Evolutionary conservation across 2,888 invertebrate genomes (phyloP).

Genomic region (Pristionchus maxplancki): DNA sequence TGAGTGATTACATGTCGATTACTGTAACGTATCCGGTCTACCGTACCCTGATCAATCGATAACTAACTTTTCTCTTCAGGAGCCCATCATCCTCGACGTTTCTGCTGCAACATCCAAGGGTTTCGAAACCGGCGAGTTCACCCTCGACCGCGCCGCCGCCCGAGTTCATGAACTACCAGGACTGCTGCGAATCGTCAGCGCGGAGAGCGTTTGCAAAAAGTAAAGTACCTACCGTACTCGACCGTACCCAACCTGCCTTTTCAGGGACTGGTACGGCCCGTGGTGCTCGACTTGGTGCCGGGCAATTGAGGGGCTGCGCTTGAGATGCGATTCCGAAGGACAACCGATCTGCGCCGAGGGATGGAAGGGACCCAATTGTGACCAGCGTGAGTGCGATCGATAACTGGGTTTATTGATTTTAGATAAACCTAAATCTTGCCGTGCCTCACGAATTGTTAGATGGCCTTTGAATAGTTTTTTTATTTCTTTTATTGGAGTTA

Average conservation of each 20-base stretch:
- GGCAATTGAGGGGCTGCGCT: not conserved
- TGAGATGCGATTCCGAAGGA: not conserved
- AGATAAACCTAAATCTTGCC: no score
- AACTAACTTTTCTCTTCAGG: not conserved
- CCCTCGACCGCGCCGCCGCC: not conserved
- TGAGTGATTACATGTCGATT: not conserved
- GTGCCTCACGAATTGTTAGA: no score
- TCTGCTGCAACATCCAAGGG: not conserved
- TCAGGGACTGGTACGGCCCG: slow-evolving; percentile 23
- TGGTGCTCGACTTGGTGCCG: not conserved
- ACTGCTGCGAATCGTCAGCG: not conserved
- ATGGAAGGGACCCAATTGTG: slow-evolving; percentile 1
- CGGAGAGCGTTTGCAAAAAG: not conserved
- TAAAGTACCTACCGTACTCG: not conserved
- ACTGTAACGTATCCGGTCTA: not conserved
- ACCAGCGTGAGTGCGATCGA: not conserved
- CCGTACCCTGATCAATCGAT: not conserved
- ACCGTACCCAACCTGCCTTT: not conserved
- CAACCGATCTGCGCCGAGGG: not conserved
- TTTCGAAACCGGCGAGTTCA: not conserved
- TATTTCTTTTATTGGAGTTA: no score
- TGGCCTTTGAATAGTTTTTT: no score
- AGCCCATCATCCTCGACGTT: not conserved
- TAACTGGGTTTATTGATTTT: no score
- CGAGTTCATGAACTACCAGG: not conserved